A percentile compares a stretch with the other conserved stretches of the same genome.
These are phyloP conservation scores for Caradrina clavipalpis DNA, from an alignment of 2,888 invertebrate species.

Conservation along the genomic window DNA sequence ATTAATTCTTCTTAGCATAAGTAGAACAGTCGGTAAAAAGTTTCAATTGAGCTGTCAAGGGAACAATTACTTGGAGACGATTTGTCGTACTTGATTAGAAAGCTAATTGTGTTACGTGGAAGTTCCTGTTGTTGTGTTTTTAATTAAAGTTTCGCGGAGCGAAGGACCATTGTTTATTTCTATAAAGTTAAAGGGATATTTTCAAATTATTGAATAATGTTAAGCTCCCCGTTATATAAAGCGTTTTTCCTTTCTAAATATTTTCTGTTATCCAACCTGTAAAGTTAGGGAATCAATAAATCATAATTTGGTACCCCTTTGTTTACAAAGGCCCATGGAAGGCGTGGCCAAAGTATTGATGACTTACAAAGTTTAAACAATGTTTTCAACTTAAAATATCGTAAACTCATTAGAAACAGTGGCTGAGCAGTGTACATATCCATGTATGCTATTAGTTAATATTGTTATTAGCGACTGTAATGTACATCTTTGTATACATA, in stretches of 20 bases:
- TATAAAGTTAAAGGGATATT: background rate
- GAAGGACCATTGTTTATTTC: background rate
- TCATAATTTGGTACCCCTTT: background rate
- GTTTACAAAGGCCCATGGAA: slow-evolving; percentile 22
- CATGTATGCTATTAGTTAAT: slow-evolving; percentile 5
- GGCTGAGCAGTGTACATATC: slow-evolving; percentile 2
- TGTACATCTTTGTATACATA: background rate
- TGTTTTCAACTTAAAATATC: slow-evolving; percentile 9
- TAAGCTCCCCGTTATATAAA: background rate
- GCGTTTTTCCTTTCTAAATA: background rate
- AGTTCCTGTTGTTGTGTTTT: background rate
- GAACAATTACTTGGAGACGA: slow-evolving; percentile 32
- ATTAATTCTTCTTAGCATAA: slow-evolving; percentile 64
- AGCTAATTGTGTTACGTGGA: slow-evolving; percentile 34
- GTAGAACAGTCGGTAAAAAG: slow-evolving; percentile 55
- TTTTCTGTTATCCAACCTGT: background rate
- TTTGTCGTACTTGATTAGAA: slow-evolving; percentile 48
- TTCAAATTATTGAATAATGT: background rate
- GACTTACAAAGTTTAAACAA: slow-evolving; percentile 45
- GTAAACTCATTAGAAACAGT: slow-evolving; percentile 37
- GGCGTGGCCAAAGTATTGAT: slow-evolving; percentile 34
- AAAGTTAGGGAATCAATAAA: slow-evolving; percentile 23
- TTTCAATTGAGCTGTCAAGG: slow-evolving; percentile 54
- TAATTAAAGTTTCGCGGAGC: background rate
- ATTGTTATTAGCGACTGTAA: slow-evolving; percentile 2